These are phyloP conservation scores for Clarias magur DNA, from an alignment of 2,113 vertebrate species.

Conservation along the genomic window DNA sequence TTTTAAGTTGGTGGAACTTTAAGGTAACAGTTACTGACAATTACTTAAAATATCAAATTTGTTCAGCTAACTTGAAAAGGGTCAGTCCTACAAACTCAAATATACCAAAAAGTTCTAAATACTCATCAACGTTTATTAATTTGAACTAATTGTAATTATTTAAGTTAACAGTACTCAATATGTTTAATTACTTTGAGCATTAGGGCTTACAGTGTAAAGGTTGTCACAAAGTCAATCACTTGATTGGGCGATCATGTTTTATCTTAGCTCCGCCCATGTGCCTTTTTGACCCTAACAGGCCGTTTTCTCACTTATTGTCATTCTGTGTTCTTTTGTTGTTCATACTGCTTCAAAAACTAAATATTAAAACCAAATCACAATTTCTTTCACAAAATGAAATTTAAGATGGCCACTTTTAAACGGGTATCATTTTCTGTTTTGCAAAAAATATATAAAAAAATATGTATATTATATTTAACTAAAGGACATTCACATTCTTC, in stretches of 20 bases:
- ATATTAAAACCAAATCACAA: not conserved
- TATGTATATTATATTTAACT: not conserved
- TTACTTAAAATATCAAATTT: no score
- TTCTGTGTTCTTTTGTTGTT: not conserved
- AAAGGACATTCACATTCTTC: not conserved
- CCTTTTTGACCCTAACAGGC: not conserved
- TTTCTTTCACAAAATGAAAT: not conserved
- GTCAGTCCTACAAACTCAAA: no score
- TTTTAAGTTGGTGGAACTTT: no score
- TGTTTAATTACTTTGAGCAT: no score
- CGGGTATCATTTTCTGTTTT: not conserved
- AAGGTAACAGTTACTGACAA: no score
- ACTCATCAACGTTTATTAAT: no score
- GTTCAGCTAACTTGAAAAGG: no score
- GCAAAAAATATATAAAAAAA: not conserved
- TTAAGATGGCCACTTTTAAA: not conserved
- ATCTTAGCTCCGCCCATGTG: not conserved
- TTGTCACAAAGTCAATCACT: not conserved
- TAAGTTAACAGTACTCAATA: no score
- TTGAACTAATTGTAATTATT: no score
- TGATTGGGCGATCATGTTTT: not conserved
- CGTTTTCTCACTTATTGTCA: not conserved
- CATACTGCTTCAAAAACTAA: not conserved
- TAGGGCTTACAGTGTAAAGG: no score
- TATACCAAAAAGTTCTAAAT: no score